Percentiles rank a stretch among this genome's conserved stretches.
Evolutionary conservation across 2,113 vertebrate species (phyloP).

Genomic region (Arenaria interpres): DNA sequence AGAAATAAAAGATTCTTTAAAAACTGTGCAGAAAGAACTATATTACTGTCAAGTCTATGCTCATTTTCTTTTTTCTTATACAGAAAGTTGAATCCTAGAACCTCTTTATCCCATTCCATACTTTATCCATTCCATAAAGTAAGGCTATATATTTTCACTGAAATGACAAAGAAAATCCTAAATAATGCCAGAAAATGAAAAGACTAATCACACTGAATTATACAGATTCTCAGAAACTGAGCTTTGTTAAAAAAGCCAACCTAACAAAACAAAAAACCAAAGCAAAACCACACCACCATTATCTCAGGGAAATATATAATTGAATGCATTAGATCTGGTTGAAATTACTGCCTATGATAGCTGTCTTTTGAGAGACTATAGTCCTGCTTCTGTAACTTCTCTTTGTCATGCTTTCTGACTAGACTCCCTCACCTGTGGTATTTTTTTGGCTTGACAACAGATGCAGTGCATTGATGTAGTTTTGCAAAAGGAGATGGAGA

Average conservation of each 20-base stretch:
- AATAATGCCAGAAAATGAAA: neutral
- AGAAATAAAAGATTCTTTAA: neutral
- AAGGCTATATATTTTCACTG: neutral
- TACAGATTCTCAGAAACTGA: neutral
- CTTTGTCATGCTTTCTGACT: neutral
- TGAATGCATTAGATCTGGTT: neutral
- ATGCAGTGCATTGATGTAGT: neutral
- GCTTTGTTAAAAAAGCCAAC: neutral
- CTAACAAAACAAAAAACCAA: neutral
- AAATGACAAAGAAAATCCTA: neutral
- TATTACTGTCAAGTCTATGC: neutral
- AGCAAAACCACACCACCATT: neutral
- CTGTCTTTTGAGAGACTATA: neutral
- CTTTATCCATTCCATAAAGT: neutral
- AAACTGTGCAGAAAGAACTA: neutral
- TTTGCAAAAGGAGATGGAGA: neutral
- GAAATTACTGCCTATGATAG: neutral
- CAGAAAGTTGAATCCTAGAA: neutral
- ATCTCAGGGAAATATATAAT: neutral
- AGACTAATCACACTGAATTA: neutral
- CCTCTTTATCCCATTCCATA: neutral
- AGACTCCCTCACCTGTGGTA: neutral
- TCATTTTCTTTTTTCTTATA: neutral
- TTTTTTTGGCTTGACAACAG: neutral
- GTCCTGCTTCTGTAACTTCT: neutral